A percentile compares a stretch with the other conserved stretches of the same genome.
Conservation (phyloP, 1,140 invertebrate species). For the Lucilia sericata region DNA sequence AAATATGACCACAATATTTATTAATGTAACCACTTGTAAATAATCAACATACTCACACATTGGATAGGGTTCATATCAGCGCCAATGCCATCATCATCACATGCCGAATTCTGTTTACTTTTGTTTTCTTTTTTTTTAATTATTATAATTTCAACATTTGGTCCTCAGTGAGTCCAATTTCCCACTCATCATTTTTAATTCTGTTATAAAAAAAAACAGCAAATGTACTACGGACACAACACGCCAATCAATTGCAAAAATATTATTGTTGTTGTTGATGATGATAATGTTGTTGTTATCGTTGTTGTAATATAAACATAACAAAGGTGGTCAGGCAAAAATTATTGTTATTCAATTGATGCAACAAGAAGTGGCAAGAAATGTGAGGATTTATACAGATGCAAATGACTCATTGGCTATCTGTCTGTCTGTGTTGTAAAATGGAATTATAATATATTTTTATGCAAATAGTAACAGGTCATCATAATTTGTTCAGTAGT, state of each 20-base stretch:
- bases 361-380: neutral
- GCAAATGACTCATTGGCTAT: neutral
- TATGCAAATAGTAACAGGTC: neutral
- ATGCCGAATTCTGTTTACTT: neutral
- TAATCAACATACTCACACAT: slow-evolving; percentile 1
- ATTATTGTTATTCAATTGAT: neutral
- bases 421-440: neutral
- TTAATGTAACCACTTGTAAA: slow-evolving; percentile 7
- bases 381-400: neutral
- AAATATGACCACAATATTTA: slow-evolving; percentile 1
- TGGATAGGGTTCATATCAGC: no score
- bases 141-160: neutral
- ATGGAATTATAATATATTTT: neutral
- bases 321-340: neutral
- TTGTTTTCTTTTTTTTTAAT: neutral
- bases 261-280: no score
- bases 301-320: neutral
- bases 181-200: neutral
- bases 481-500: neutral
- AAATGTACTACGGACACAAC: neutral
- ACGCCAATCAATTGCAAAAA: neutral
- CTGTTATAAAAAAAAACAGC: neutral
- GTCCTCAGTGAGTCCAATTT: neutral
- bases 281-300: neutral
- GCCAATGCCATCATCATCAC: neutral